Conservation (phyloP, 2,797 vertebrate species). For the Urophycis tenuis region DNA sequence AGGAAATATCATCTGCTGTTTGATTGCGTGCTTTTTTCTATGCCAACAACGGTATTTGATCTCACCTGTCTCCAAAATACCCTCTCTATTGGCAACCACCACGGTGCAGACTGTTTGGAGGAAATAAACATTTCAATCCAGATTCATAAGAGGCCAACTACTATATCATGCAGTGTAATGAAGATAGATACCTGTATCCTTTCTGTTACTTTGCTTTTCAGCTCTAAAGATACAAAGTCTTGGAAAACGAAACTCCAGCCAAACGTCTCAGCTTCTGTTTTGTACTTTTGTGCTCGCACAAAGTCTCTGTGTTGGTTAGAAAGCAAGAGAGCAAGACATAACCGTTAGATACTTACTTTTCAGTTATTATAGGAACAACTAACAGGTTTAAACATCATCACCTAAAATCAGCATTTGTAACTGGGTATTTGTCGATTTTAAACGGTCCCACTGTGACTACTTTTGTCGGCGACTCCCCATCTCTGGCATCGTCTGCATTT, state of each 20-base stretch:
- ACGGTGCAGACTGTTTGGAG: constrained; percentile 80
- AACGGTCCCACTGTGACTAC: constrained; percentile 72
- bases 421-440: constrained; percentile 76
- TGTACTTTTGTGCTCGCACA: constrained; percentile 82
- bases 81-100: constrained; percentile 89
- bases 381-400: constrained; percentile 44
- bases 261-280: constrained; percentile 86
- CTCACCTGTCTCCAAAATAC: constrained; percentile 94
- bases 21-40: neutral
- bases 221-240: constrained; percentile 83
- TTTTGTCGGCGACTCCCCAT: constrained; percentile 68
- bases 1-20: neutral
- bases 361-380: neutral
- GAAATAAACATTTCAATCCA: neutral
- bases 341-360: neutral
- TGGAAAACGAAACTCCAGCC: constrained; percentile 98
- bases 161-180: neutral
- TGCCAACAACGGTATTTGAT: neutral
- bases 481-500: constrained; percentile 63
- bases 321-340: neutral
- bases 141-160: neutral
- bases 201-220: constrained; percentile 82
- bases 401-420: constrained; percentile 85
- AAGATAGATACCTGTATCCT: constrained; percentile 77
- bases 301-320: constrained; percentile 77